phyloP scores from a whole-genome alignment of 2,888 invertebrate genomes.

The Hydraecia micacea region DNA sequence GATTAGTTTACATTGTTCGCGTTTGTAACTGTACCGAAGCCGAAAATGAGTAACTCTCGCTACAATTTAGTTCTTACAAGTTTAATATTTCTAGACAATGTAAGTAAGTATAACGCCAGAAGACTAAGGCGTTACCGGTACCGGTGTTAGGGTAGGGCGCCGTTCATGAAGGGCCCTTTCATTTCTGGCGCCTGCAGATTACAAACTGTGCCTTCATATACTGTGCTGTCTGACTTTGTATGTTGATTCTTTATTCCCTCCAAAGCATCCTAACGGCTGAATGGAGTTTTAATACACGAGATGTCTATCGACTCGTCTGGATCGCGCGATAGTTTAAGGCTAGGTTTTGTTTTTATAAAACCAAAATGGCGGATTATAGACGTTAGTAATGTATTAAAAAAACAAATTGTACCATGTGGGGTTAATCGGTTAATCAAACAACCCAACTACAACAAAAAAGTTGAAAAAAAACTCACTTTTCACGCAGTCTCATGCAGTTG shows the following conservation, averaged over 20 bases:
- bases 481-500: neutral
- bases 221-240: too few species aligned
- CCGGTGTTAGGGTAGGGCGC: neutral
- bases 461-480: neutral
- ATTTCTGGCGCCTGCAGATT: neutral
- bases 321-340: neutral
- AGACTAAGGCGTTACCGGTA: too few species aligned
- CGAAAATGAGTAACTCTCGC: neutral
- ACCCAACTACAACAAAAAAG: neutral
- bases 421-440: neutral
- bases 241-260: neutral
- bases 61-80: neutral
- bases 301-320: neutral
- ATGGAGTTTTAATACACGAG: neutral
- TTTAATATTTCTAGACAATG: too few species aligned
- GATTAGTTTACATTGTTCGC: neutral
- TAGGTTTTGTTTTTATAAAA: neutral
- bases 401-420: neutral
- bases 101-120: too few species aligned
- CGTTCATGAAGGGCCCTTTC: neutral
- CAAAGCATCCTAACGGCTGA: neutral
- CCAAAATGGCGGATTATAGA: neutral
- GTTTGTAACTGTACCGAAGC: conserved; percentile 4
- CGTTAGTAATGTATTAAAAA: neutral
- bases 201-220: neutral